Conservation (phyloP, 1,140 invertebrate genomes). For the Anthonomus grandis region DNA sequence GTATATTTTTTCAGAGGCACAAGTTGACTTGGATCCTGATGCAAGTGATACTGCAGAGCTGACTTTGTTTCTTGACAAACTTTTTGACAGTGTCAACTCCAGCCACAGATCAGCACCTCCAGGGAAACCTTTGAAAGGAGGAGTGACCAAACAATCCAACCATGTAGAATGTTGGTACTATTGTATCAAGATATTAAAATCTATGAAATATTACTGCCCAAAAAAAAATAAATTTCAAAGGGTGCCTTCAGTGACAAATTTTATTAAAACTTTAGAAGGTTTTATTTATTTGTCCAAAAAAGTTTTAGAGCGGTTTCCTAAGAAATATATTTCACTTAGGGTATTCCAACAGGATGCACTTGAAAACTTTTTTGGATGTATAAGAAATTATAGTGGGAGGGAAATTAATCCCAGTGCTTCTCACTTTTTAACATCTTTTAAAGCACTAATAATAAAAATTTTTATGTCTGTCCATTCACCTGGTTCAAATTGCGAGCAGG, state of each 20-base stretch:
- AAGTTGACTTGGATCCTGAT: too few relatives aligned
- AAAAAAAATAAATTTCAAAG: constrained; percentile 21
- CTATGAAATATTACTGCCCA: constrained; percentile 35
- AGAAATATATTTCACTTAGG: constrained; percentile 11
- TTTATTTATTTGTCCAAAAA: constrained; percentile 26
- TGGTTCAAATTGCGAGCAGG: constrained; percentile 3
- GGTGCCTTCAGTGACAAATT: constrained; percentile 39
- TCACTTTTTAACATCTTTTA: constrained; percentile 8
- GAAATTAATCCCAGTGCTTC: background rate
- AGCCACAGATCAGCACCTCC: constrained; percentile 17
- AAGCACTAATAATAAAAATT: constrained; percentile 13
- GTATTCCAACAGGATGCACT: constrained; percentile 38
- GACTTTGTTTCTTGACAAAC: constrained; percentile 36
- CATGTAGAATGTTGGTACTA: constrained; percentile 37
- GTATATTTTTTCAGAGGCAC: too few relatives aligned
- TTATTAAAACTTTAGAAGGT: constrained; percentile 36
- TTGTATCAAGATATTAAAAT: constrained; percentile 26
- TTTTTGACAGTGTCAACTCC: constrained; percentile 41
- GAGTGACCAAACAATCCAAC: constrained; percentile 30
- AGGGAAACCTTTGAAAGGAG: constrained; percentile 36
- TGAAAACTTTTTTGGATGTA: constrained; percentile 42
- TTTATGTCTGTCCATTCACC: constrained; percentile 13
- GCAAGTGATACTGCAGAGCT: constrained; percentile 37
- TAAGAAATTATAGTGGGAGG: constrained; percentile 25
- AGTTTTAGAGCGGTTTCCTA: background rate